Evolutionary conservation across 2,797 vertebrate species (phyloP).

Genomic region (Sus cebifrons): DNA sequence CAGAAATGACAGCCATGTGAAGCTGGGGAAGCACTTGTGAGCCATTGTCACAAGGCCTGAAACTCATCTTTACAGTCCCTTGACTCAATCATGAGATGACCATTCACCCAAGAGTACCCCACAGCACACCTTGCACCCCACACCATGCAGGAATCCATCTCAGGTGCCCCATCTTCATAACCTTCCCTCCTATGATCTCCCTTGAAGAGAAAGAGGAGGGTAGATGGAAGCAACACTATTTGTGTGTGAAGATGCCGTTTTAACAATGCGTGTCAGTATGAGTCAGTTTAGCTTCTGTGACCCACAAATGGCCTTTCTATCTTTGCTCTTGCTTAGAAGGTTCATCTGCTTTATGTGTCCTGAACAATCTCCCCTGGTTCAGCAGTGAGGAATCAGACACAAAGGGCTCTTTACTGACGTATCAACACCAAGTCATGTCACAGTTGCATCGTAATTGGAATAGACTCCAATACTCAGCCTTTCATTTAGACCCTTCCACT

Average conservation of each 20-base stretch:
- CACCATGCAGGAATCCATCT: not conserved
- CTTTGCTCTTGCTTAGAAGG: not conserved
- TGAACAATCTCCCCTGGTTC: not conserved
- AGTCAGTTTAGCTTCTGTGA: not conserved
- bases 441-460: not conserved
- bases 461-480: not conserved
- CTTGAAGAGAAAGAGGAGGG: not conserved
- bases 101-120: not conserved
- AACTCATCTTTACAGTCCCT: not conserved
- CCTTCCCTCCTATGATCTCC: not conserved
- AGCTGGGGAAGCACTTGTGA: not conserved
- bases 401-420: slow-evolving; percentile 24
- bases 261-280: not conserved
- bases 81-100: not conserved
- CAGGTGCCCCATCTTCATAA: not conserved
- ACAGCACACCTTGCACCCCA: not conserved
- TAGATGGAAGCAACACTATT: not conserved
- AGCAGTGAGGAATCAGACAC: not conserved
- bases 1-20: not conserved
- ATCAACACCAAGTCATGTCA: not conserved
- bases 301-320: not conserved
- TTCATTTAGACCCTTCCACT: not conserved
- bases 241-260: not conserved
- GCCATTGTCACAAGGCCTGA: not conserved
- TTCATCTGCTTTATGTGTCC: not conserved